Evolutionary conservation across 1,140 invertebrate genomes (phyloP).

Genomic region (Lanistes nyassanus): DNA sequence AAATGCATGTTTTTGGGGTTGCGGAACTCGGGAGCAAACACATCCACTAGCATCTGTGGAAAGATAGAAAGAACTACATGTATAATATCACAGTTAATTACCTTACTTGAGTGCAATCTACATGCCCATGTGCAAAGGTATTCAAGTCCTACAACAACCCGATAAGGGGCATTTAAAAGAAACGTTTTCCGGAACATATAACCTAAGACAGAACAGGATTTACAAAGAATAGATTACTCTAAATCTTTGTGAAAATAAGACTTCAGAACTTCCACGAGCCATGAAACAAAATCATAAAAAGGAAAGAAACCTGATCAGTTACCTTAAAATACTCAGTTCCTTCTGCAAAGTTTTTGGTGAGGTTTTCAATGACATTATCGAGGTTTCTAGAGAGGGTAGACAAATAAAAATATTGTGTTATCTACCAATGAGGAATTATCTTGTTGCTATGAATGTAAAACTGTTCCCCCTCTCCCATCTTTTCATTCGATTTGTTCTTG

Average conservation of each 20-base stretch:
- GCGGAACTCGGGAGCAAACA: constrained; percentile 89
- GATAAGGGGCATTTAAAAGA: too few species aligned
- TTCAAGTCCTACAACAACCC: too few species aligned
- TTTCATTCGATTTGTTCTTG: too few species aligned
- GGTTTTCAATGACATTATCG: constrained; percentile 80
- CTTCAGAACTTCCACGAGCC: too few species aligned
- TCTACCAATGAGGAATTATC: background rate
- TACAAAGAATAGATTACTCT: too few species aligned
- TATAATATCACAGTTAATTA: background rate
- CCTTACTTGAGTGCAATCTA: background rate
- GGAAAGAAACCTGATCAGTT: constrained; percentile 16
- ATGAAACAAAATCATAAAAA: too few species aligned
- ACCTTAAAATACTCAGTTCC: constrained; percentile 95
- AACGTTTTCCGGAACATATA: too few species aligned
- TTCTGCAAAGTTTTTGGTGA: constrained; percentile 89
- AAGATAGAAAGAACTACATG: background rate
- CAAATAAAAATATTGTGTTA: background rate
- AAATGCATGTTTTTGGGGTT: constrained; percentile 89
- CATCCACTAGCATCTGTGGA: constrained; percentile 84
- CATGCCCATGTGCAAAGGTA: too few species aligned
- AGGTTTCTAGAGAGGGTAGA: constrained; percentile 70
- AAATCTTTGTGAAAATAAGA: too few species aligned
- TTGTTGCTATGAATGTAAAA: too few species aligned
- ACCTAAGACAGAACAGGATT: too few species aligned
- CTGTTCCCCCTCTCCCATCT: too few species aligned